Percentiles rank a stretch among this genome's conserved stretches.
Evolutionary conservation across 2,113 vertebrate genomes (phyloP).

Genomic region (Microcebus murinus): DNA sequence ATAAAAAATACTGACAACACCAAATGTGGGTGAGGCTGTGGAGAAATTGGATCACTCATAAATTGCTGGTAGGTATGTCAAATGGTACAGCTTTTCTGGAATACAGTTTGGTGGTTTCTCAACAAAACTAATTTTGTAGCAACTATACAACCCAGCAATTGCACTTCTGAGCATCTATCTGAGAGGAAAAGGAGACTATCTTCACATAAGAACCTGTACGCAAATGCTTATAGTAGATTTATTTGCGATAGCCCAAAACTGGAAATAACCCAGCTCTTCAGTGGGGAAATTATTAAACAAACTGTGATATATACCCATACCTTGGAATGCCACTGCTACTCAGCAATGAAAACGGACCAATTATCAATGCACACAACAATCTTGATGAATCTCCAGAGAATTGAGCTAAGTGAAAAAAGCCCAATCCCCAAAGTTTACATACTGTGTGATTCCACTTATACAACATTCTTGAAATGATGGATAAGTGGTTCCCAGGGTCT

Average conservation of each 20-base stretch:
- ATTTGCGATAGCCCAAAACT: neutral
- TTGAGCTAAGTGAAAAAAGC: neutral
- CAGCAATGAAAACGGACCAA: neutral
- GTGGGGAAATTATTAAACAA: neutral
- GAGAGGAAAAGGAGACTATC: neutral
- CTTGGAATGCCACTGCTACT: neutral
- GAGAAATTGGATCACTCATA: neutral
- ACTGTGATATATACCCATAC: neutral
- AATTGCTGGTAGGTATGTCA: neutral
- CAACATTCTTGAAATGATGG: neutral
- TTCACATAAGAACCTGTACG: neutral
- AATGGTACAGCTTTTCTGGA: neutral
- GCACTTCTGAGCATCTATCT: neutral
- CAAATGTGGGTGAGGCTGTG: neutral
- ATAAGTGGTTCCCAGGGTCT: neutral
- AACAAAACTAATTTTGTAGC: neutral
- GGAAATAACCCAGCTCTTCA: neutral
- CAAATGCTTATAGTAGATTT: neutral
- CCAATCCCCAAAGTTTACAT: neutral
- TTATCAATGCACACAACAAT: neutral
- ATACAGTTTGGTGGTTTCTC: neutral
- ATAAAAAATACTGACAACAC: neutral
- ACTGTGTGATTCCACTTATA: neutral
- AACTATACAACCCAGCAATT: neutral
- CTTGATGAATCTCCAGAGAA: neutral